Conservation (phyloP, 1,140 invertebrate species). For the Agraylea sexmaculata region DNA sequence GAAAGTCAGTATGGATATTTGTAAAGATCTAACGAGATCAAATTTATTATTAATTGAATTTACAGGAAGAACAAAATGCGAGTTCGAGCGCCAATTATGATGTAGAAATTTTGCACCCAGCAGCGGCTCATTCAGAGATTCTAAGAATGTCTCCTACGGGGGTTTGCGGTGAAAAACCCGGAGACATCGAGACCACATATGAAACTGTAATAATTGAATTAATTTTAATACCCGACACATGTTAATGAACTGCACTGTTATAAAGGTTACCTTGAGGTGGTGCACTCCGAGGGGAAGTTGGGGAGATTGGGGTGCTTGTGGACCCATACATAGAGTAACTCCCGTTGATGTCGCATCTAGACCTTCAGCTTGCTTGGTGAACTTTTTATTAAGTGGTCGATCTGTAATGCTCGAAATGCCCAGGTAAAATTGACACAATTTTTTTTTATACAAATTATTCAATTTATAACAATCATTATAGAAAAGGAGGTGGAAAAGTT, state of each 20-base stretch:
- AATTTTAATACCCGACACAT: too few species aligned
- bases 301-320: slow-evolving; percentile 61
- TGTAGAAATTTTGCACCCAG: slow-evolving; percentile 88
- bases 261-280: slow-evolving; percentile 82
- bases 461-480: slow-evolving; percentile 7
- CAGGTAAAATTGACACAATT: slow-evolving; percentile 27
- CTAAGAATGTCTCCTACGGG: slow-evolving; percentile 44
- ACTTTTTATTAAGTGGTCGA: slow-evolving; percentile 86
- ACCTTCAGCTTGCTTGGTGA: slow-evolving; percentile 91
- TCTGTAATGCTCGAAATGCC: slow-evolving; percentile 94
- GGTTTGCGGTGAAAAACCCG: slow-evolving; percentile 20
- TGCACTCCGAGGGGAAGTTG: slow-evolving; percentile 81
- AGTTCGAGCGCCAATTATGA: slow-evolving; percentile 97
- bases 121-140: slow-evolving; percentile 69
- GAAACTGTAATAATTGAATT: slow-evolving; percentile 53
- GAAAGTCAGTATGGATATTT: slow-evolving; percentile 47
- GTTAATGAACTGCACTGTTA: slow-evolving; percentile 26
- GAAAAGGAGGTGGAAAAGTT: slow-evolving; percentile 73
- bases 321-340: slow-evolving; percentile 76
- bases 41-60: slow-evolving; percentile 1
- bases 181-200: slow-evolving; percentile 29
- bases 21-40: slow-evolving; percentile 1
- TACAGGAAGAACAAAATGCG: slow-evolving; percentile 89
- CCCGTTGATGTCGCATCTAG: slow-evolving; percentile 91
- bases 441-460: slow-evolving; percentile 4